Evolutionary conservation across 2,797 vertebrate species (phyloP).

Genomic region (Rhinella marina): DNA sequence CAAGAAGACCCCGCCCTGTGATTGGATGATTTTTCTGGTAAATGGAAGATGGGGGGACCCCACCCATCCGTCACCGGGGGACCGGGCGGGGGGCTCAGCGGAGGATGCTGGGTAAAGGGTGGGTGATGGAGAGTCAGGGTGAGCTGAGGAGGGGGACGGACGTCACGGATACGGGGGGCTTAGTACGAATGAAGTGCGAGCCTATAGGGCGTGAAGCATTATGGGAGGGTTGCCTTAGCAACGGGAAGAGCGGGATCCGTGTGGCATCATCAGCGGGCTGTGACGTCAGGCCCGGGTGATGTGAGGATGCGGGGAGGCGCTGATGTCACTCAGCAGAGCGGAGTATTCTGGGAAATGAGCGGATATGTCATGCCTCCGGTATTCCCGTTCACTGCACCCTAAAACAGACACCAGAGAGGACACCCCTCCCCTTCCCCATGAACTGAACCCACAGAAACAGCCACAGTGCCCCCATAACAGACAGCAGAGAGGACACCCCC

Average conservation of each 20-base stretch:
- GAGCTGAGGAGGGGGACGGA: not conserved
- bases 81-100: slow-evolving; percentile 25
- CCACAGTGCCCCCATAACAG: too few relatives aligned
- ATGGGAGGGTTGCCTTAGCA: slow-evolving; percentile 30
- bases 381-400: too few relatives aligned
- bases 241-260: not conserved
- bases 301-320: too few relatives aligned
- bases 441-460: too few relatives aligned
- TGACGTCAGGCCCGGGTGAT: not conserved
- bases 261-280: not conserved
- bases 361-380: not conserved
- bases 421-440: too few relatives aligned
- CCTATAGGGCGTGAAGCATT: not conserved
- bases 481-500: not conserved
- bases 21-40: slow-evolving; percentile 8
- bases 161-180: not conserved
- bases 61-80: slow-evolving; percentile 43
- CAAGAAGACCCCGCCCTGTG: slow-evolving; percentile 6
- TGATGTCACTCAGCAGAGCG: not conserved
- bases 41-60: not conserved
- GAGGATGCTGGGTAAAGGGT: slow-evolving; percentile 24
- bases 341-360: not conserved
- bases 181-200: not conserved
- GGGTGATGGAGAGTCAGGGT: not conserved
- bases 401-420: too few relatives aligned